These are phyloP conservation scores for Tuta absoluta DNA, from an alignment of 2,888 invertebrate species.

Conservation along the genomic window DNA sequence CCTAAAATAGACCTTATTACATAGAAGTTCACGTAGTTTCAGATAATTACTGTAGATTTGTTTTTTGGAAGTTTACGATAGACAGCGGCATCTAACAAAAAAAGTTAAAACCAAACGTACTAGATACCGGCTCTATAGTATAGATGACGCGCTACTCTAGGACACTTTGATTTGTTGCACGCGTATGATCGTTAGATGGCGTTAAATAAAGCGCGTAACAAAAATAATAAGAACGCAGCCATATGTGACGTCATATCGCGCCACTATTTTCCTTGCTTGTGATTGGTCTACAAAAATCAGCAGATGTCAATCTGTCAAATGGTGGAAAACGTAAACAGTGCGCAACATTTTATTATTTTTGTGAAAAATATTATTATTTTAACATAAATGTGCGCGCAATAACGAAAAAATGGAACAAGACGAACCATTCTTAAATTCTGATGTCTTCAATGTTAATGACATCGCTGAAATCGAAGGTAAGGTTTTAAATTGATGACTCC, in stretches of 20 bases:
- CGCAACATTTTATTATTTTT: constrained; percentile 34
- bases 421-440: constrained; percentile 69
- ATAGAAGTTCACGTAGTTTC: no score
- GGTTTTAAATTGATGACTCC: neutral
- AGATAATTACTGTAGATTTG: no score
- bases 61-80: neutral
- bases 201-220: neutral
- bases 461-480: constrained; percentile 86
- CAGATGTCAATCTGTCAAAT: constrained; percentile 63
- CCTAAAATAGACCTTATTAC: no score
- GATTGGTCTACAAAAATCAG: constrained; percentile 79
- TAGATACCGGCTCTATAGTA: neutral
- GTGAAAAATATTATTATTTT: constrained; percentile 25
- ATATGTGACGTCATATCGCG: constrained; percentile 80
- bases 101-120: neutral
- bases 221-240: constrained; percentile 29
- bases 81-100: neutral
- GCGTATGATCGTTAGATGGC: neutral
- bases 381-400: constrained; percentile 19
- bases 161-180: neutral
- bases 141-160: neutral
- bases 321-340: constrained; percentile 61
- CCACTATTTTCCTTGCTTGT: constrained; percentile 71
- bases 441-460: constrained; percentile 85
- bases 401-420: constrained; percentile 59